These are phyloP conservation scores for Choristoneura fumiferana DNA, from an alignment of 1,140 invertebrate species.

Conservation along the genomic window DNA sequence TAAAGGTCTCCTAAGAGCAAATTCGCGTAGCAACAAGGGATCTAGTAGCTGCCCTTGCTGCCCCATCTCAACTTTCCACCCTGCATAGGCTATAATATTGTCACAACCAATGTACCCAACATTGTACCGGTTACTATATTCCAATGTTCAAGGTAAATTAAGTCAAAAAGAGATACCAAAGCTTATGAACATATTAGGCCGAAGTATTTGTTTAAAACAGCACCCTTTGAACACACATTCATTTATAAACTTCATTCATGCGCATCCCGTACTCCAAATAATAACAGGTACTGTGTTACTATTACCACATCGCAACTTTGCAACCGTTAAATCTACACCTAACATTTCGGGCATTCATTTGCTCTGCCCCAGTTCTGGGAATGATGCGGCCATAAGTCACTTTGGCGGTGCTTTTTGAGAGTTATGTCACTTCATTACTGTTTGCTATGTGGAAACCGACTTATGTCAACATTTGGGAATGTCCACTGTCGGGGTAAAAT, in stretches of 20 bases:
- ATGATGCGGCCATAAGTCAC: constrained; percentile 13
- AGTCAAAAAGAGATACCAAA: too few species aligned
- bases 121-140: too few species aligned
- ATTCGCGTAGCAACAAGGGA: too few species aligned
- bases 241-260: constrained; percentile 9
- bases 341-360: constrained; percentile 24
- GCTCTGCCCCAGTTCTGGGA: constrained; percentile 29
- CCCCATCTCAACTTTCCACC: too few species aligned
- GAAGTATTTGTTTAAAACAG: constrained; percentile 1
- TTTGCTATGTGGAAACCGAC: constrained; percentile 9
- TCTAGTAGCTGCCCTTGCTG: too few species aligned
- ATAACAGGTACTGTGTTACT: neutral
- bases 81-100: too few species aligned
- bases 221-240: constrained; percentile 3
- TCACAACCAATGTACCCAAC: too few species aligned
- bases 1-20: too few species aligned
- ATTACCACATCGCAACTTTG: neutral
- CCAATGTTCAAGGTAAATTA: too few species aligned
- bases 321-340: neutral
- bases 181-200: too few species aligned
- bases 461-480: constrained; percentile 10
- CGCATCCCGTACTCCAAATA: neutral
- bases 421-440: constrained; percentile 21
- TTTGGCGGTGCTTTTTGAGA: constrained; percentile 20
- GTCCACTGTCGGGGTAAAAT: neutral